Base-by-base conservation (phyloP, 2,888 invertebrate genomes). In the Beris morrisii region DNA sequence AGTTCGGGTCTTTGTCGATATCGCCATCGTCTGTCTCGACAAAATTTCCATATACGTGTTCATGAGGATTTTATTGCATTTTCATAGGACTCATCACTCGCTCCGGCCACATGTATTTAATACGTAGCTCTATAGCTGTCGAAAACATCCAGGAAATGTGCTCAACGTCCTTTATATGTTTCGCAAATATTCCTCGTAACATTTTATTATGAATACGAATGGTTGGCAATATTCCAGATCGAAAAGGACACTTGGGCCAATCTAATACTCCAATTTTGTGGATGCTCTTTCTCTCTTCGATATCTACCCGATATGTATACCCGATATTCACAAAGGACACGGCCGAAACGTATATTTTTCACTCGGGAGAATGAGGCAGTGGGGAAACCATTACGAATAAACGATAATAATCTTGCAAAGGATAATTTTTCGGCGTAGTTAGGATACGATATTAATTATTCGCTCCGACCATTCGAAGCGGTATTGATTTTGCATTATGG, bases 1-100 rank as follows among this genome's bases (percentile, higher is more conserved):
- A 38, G 38, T 38, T 50, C 38, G 28, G 50, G 52, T 6, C 12
- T 32, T 38, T 61, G 61, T 61, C 61, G 38, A 61, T 61, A 38
- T 38, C 61, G 61, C 50, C 50, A 61, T 61, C 32, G 61, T 61
- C 31, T n/a, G 38, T 50, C 56, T 65, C 48, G 9, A 45, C 48
- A 67, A 69, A 70, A 70, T 71, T 71, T 68, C 69, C 71, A 71
- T 71, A 63, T 69, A 69, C 65, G 65, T 69, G 69, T 68, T 70
- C 70, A 69, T 69, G 66, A 52, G 67, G 68, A 67, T 70, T 70
- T 64, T 67, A 67, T 38, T 69, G 69, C 69, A 71, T 67, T 71
- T 69, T 68, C 46, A 54, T 61, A 63, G 59, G 43, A 61, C 45
- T 63, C 63, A 64, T 13, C 48, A 64, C 9, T 22, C 22, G 22